Evolutionary conservation across 2,888 invertebrate genomes (phyloP), one percentile per base, ranked within the genome.

Genomic region (Rhamnusium bicolor): DNA sequence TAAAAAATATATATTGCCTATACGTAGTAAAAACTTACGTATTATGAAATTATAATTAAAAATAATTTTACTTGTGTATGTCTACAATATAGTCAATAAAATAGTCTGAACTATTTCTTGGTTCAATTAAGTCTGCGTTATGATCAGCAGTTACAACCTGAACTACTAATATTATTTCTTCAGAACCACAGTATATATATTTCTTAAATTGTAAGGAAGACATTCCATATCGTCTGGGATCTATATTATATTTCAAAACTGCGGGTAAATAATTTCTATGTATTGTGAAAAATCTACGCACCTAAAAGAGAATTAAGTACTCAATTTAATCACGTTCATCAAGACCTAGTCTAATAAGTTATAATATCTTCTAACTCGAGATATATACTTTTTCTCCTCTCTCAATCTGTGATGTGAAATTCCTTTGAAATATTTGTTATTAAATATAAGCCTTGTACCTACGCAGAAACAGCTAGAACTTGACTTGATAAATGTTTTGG

Each of bases 81-180:
- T 67, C 71, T 12, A 79, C 71, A 40, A 80, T 72, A 71, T 83
- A 83, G 54, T 82, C 82, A 46, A 83, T 79, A 56, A 77, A 82
- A 78, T 81, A 83, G 19, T 83, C 81, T 6, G 74, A 75, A 62
- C 71, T 79, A 47, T 69, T 79, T 3, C 56, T 66, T 1, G 81
- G 81, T 18, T 2, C 32, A 6, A 82, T 75, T 1, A 8, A 5
- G 5, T 63, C 60, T 2, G 0, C 18, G 6, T 72, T 0, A 6
- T 75, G 79, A 5, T 71, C 21, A 14, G 69, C 32, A 19, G 80
- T 82, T 14, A 81, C 19, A 46, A 80, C 79, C 66, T 78, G 74
- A 3, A 83, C 80, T 24, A 78, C 80, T 4, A 82, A 65, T 27
- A 83, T 29, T 6, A 80, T 24, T 8, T 80, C 66, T 47, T 58